phyloP scores from a whole-genome alignment of 92 coral and sea anemone genomes.

The Epizoanthus scotinus region DNA sequence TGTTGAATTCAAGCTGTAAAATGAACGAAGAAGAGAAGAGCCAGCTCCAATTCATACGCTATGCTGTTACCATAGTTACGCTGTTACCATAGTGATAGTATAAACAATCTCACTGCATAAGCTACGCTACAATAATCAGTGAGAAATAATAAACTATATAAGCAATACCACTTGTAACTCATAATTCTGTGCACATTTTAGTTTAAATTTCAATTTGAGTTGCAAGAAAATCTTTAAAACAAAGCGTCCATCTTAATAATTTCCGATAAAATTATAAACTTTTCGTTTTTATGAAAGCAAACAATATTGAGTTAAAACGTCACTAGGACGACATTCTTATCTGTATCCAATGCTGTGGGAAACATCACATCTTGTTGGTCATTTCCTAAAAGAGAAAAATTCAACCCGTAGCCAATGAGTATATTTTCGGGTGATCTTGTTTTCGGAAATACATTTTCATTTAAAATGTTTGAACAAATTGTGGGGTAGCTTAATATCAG shows the following conservation, averaged over 20 bases:
- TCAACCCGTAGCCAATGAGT: no score
- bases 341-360: constrained; percentile 6
- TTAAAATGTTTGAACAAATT: neutral
- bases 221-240: constrained; percentile 19
- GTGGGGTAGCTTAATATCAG: no score
- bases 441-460: neutral
- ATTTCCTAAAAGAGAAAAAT: constrained; percentile 26
- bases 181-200: constrained; percentile 1
- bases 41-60: constrained; percentile 28
- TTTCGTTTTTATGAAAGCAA: neutral
- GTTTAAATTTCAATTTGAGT: neutral
- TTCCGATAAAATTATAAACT: constrained; percentile 6
- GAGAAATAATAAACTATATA: neutral
- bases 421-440: no score
- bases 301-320: neutral
- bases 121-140: neutral
- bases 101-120: neutral
- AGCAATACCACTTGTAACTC: neutral
- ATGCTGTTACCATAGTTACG: neutral
- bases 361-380: constrained; percentile 6
- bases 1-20: neutral
- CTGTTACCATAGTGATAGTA: neutral
- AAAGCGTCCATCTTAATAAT: neutral
- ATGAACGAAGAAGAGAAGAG: neutral
- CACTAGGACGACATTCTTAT: constrained; percentile 15